Percentiles rank a stretch among this genome's conserved stretches.
Evolutionary conservation across 2,113 vertebrate species (phyloP).

Genomic region (Hippopotamus amphibius): DNA sequence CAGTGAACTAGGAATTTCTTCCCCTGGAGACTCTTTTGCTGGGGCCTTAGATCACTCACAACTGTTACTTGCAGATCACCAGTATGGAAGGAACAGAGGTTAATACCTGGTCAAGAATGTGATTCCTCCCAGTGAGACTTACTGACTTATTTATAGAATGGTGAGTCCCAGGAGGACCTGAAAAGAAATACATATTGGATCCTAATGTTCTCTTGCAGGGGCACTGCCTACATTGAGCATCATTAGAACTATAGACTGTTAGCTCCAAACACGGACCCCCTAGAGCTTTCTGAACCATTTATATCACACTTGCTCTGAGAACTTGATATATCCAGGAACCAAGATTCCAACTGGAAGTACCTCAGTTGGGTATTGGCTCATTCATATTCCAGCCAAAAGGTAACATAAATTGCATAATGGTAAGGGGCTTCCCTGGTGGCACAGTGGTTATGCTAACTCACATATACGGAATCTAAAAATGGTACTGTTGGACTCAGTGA

Average conservation of each 20-base stretch:
- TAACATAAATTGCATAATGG: slow-evolving; percentile 46
- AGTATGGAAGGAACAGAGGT: background rate
- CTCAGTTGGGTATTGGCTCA: background rate
- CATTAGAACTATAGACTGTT: background rate
- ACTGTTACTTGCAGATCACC: background rate
- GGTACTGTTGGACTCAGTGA: too few species aligned
- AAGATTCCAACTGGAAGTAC: background rate
- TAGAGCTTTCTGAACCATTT: slow-evolving; percentile 23
- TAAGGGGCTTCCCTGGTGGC: background rate
- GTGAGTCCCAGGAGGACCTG: background rate
- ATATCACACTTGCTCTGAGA: background rate
- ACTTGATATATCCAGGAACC: background rate
- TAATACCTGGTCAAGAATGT: background rate
- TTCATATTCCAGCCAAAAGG: slow-evolving; percentile 40
- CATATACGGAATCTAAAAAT: too few species aligned
- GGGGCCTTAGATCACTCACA: background rate
- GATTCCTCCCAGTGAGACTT: background rate
- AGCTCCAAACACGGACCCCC: background rate
- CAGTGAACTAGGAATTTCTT: background rate
- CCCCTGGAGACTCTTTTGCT: background rate
- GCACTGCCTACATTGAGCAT: background rate
- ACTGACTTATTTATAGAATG: slow-evolving; percentile 9
- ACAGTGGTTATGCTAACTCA: too few species aligned
- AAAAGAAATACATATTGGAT: background rate
- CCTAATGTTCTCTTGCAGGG: background rate